phyloP scores from a whole-genome alignment of 2,888 invertebrate genomes.

The Scrobipalpa atriplicella region DNA sequence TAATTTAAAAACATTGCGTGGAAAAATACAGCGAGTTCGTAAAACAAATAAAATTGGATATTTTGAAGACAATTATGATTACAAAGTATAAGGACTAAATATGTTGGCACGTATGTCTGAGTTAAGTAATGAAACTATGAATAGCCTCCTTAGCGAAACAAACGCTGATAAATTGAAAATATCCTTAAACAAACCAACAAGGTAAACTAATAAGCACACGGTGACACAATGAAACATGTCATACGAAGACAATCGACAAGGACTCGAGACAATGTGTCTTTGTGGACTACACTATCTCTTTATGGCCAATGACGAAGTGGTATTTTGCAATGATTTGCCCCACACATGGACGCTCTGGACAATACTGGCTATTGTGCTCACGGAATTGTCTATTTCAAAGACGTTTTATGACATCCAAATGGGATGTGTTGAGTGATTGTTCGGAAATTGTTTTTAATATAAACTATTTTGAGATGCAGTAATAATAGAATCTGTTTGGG shows the following conservation, averaged over 20 bases:
- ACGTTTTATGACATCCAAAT: conserved; percentile 54
- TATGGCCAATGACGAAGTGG: conserved; percentile 68
- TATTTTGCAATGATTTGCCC: conserved; percentile 73
- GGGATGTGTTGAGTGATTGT: conserved; percentile 48
- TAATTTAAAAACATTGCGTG: not conserved
- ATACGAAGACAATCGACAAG: conserved; percentile 70
- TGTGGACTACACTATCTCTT: conserved; percentile 68
- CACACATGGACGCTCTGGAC: conserved; percentile 48
- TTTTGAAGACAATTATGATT: not conserved
- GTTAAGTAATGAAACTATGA: not conserved
- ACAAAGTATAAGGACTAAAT: not conserved
- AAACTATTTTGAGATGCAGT: conserved; percentile 14
- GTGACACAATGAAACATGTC: conserved; percentile 49
- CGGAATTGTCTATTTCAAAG: conserved; percentile 59
- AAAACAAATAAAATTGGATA: not conserved
- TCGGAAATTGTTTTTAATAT: conserved; percentile 29
- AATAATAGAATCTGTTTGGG: not conserved
- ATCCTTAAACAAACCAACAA: conserved; percentile 38
- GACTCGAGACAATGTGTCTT: conserved; percentile 64
- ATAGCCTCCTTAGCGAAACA: not conserved
- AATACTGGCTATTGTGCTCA: conserved; percentile 48
- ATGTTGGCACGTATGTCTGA: not conserved
- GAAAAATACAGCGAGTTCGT: not conserved
- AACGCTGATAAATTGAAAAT: conserved; percentile 27
- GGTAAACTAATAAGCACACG: conserved; percentile 46